A percentile compares a stretch with the other conserved stretches of the same genome.
Evolutionary conservation across 2,888 invertebrate genomes (phyloP).

Genomic region (Melanchra persicariae): DNA sequence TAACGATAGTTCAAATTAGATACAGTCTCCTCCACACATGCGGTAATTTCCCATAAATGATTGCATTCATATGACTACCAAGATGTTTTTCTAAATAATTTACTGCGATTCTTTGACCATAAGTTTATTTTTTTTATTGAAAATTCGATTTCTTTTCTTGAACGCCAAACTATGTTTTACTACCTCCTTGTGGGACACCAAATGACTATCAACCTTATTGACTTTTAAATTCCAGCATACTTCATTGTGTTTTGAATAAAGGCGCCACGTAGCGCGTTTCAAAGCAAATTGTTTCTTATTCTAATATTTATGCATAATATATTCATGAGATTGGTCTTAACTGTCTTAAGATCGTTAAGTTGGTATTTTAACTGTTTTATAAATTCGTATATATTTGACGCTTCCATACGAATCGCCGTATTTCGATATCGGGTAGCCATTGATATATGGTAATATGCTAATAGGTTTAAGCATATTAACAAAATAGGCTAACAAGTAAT

Average conservation of each 20-base stretch:
- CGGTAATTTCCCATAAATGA: conserved; percentile 64
- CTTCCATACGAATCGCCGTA: conserved; percentile 82
- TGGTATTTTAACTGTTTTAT: conserved; percentile 83
- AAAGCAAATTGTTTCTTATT: conserved; percentile 78
- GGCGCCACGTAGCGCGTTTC: conserved; percentile 39
- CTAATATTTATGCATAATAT: conserved; percentile 80
- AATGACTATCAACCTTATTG: conserved; percentile 48
- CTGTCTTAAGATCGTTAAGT: conserved; percentile 82
- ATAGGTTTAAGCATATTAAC: conserved; percentile 74
- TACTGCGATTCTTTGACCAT: conserved; percentile 62
- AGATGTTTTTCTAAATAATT: conserved; percentile 64
- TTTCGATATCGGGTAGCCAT: conserved; percentile 78
- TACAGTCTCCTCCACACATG: conserved; percentile 32
- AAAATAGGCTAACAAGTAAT: conserved; percentile 75
- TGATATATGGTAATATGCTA: conserved; percentile 83
- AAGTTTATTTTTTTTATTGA: conserved; percentile 66
- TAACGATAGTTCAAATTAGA: conserved; percentile 36
- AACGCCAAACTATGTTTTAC: conserved; percentile 34
- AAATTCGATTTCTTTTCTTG: conserved; percentile 64
- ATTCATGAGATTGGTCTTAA: conserved; percentile 84
- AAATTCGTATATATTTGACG: conserved; percentile 77
- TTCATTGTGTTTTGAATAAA: conserved; percentile 55
- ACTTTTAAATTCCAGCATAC: conserved; percentile 23
- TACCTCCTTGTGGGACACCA: conserved; percentile 31
- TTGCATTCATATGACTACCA: conserved; percentile 59